Evolutionary conservation across 2,113 vertebrate species (phyloP), one percentile per base, ranked within the genome.

Genomic region (Proterorhinus semilunaris): DNA sequence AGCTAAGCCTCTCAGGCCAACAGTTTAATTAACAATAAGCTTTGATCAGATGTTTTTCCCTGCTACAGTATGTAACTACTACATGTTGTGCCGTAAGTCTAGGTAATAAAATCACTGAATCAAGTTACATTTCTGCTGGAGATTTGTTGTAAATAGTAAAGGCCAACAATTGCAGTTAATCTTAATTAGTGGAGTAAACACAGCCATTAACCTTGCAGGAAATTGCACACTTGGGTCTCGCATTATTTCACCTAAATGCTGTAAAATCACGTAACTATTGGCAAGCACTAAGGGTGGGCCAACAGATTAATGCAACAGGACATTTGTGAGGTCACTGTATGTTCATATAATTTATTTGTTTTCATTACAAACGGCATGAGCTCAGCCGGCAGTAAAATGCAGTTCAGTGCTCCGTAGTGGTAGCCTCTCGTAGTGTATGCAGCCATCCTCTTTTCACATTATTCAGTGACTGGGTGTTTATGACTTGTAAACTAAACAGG

Each of bases 351-450:
- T 54, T 46, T 15, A 51, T 77, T 43, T 77, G 61, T 68, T 79
- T 77, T 69, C 53, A 79, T 76, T 65, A 47, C 71, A 72, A 64
- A 65, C 57, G 3, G 16, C 58, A 78, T 78, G 69, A 80, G 72
- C 73, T 68, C 47, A 16, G 55, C 58, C 66, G 54, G 62, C 10
- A 13, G 9, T 48, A 3, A 11, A 53, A 55, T 71, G 57, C 62
- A 66, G 57, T 46, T 10, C 45, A 7, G 42, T 57, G 58, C 53
- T 61, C 44, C 27, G 27, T 21, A 17, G 9, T 48, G 9, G 15
- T 17, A 17, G 8, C 45, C 16, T 10, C n/a, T 63, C 51, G 51
- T 52, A 52, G 55, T 63, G 21, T 15, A 55, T 63, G 10, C 16
- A 48, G 45, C 8, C 9, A 12, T 16, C 10, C 8, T 21, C 44